Percentiles rank a stretch among this genome's conserved stretches.
These are phyloP conservation scores for Melanotaenia parkinsoni DNA, from an alignment of 2,797 vertebrate species.

Conservation along the genomic window DNA sequence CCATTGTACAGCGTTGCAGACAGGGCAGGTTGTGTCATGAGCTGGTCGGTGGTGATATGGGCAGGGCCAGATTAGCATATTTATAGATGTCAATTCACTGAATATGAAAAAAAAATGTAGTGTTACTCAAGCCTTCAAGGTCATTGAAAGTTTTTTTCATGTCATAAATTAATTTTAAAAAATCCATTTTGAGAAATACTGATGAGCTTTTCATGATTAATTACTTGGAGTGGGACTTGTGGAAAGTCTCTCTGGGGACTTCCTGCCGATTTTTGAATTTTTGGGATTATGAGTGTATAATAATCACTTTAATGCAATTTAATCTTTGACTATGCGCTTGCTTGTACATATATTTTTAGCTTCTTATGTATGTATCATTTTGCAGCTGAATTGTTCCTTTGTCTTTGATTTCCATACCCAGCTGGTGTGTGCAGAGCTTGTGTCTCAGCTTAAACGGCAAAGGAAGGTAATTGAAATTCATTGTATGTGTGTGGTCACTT, in stretches of 20 bases:
- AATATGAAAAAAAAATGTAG: neutral
- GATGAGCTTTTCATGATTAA: neutral
- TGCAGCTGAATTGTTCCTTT: constrained; percentile 21
- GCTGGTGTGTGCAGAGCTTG: constrained; percentile 22
- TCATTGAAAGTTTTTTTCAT: neutral
- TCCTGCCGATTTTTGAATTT: constrained; percentile 11
- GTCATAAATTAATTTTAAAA: neutral
- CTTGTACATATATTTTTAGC: constrained; percentile 6
- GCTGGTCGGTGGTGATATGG: neutral
- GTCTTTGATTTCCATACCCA: constrained; percentile 25
- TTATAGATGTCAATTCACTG: neutral
- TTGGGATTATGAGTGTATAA: constrained; percentile 25
- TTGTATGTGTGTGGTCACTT: constrained; percentile 78
- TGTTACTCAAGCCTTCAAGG: neutral
- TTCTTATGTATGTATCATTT: constrained; percentile 31
- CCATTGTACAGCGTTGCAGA: neutral
- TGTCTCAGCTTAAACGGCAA: constrained; percentile 48
- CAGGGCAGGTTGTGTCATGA: neutral
- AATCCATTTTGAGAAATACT: neutral
- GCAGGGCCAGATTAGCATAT: neutral
- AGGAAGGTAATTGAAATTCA: constrained; percentile 79
- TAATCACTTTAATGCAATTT: constrained; percentile 35
- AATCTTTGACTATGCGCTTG: constrained; percentile 15
- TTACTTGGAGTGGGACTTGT: neutral
- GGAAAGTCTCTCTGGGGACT: neutral